Base-by-base conservation (phyloP, 2,797 vertebrate species). In the Arremon aurantiirostris region DNA sequence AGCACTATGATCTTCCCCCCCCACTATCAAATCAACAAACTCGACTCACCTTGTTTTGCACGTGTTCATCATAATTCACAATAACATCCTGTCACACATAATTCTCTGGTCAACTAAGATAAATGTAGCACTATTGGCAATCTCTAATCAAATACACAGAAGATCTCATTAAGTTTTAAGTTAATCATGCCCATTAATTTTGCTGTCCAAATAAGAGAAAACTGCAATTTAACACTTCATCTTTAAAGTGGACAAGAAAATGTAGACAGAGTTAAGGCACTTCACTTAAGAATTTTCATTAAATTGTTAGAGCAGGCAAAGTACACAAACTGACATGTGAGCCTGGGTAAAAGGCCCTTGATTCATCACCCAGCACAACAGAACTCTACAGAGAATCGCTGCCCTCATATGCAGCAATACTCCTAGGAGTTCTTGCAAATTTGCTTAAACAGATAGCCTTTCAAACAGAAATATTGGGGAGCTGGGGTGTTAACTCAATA, bases 311-410 rank as follows among this genome's bases (percentile, higher is more conserved):
- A 59, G 28, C 24, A 83, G 28, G 19, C 44, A 68, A 77, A 94
- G 82, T 77, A 95, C 27, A 93, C 87, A 93, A 89, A 91, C 56
- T 77, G 82, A 90, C 79, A 80, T 5, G n/a, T 6, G 30, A 93
- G 64, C 49, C 46, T 37, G 39, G 39, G 42, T 44, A 86, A 37
- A 64, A 61, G 37, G 50, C 39, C n/a, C 22, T 50, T 89, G 75
- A 94, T 82, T 89, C 66, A 85, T 42, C 2, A 3, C 32, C 49
- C 87, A 91, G 55, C 44, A 78, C 0, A 0, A 85, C 21, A 66
- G 26, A 70, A 23, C 44, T 60, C 64, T 37, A 57, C 21, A 72
- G 46, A 84, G 30, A n/a, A 0, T 59, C 56, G 32, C 28, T 90
- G 35, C 57, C 63, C 57, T 42, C 9, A 0, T 44, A 63, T 24